Percentiles rank a stretch among this genome's conserved stretches.
These are phyloP conservation scores for Neotragus pygmaeus DNA, from an alignment of 2,113 vertebrate genomes.

Conservation along the genomic window DNA sequence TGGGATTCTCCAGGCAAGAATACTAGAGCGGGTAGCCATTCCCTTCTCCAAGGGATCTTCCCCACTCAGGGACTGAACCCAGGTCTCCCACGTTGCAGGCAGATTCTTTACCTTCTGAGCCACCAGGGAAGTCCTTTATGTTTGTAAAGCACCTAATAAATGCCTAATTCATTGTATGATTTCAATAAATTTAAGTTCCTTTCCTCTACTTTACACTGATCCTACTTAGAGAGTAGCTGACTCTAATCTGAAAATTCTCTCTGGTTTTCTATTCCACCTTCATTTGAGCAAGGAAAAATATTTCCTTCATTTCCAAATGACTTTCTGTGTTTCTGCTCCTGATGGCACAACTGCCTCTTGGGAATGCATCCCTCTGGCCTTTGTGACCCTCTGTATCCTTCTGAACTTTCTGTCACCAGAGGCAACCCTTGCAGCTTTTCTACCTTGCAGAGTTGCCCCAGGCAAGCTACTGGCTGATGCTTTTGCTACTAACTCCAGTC, in stretches of 20 bases:
- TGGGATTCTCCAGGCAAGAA: neutral
- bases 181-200: neutral
- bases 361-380: neutral
- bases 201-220: neutral
- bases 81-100: neutral
- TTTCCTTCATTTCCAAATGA: conserved; percentile 6
- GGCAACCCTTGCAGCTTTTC: neutral
- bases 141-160: neutral
- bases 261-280: neutral
- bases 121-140: neutral
- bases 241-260: neutral
- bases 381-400: neutral
- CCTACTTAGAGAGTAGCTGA: neutral
- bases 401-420: conserved; percentile 3
- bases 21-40: neutral
- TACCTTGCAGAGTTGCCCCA: neutral
- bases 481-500: conserved; percentile 25
- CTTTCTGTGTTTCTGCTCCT: neutral
- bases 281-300: neutral
- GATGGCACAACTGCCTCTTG: neutral
- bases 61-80: neutral
- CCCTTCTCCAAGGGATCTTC: neutral
- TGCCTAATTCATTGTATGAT: neutral
- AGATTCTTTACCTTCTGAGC: neutral
- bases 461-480: neutral